Base-by-base conservation (phyloP, 2,888 invertebrate species). In the Scaptomyza tumidula region DNA sequence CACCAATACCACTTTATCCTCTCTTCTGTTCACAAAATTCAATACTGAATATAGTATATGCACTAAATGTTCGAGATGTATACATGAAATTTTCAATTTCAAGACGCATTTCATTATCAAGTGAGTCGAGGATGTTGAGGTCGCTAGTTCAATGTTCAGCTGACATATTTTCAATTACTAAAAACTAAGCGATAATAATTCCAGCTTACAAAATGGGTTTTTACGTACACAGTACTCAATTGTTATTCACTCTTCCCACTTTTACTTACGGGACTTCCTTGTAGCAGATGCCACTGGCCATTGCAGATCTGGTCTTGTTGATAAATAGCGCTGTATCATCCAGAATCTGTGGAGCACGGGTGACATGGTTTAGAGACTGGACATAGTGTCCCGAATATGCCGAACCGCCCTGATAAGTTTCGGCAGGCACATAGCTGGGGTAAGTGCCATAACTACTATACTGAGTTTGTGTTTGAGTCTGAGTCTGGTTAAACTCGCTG, bases 261-360 rank as follows among this genome's bases (percentile, higher is more conserved):
- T 7, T 9, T 41, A 33, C 92, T 92, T 90, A 92, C 92, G 91
- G 90, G 45, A 92, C 92, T 89, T 92, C 92, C 57, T 80, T 91
- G 60, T 73, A 88, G 61, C 92, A 92, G 54, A 92, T 54, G 4
- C 92, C 92, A 45, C 90, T 84, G 43, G 91, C 85, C 86, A 92
- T 92, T 1, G 82, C 80, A 0, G 89, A 86, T 7, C 93, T 90
- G 9, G 92, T 92, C 41, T 85, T 84, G 57, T 92, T 92, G 44
- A 92, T 89, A 48, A 92, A 92, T 48, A 90, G 77, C 6, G 91
- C 90, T 1, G 89, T 90, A 50, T 89, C 86, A 63, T 92, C 92
- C 2, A 90, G 65, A 27, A 88, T 60, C 13, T 83, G 61, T 0
- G 90, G 86, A 2, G 64, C 59, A 0, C 68, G 71, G n/a, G 71